These are phyloP conservation scores for Phoenicopterus ruber DNA, from an alignment of 2,113 vertebrate genomes.

Conservation along the genomic window DNA sequence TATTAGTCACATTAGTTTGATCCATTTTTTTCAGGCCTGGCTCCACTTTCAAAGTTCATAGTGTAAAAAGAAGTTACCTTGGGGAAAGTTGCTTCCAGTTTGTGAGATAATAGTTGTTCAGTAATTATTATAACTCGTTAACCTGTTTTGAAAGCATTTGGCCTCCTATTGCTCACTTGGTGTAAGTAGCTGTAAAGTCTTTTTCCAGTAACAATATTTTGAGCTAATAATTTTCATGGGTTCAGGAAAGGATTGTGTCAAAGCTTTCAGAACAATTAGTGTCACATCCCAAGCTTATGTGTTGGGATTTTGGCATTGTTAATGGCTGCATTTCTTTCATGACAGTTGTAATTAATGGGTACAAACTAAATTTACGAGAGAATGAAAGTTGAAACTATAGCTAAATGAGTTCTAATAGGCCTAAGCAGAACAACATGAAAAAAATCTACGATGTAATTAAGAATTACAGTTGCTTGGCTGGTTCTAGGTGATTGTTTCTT, in stretches of 20 bases:
- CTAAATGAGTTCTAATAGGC: slow-evolving; percentile 41
- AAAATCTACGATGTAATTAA: slow-evolving; percentile 45
- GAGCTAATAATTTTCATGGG: slow-evolving; percentile 11
- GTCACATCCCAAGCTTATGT: background rate
- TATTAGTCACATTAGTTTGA: background rate
- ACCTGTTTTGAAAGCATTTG: slow-evolving; percentile 26
- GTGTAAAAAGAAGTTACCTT: background rate
- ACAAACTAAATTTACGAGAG: slow-evolving; percentile 3
- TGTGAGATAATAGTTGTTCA: background rate
- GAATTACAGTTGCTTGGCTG: slow-evolving; percentile 36
- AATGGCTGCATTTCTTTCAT: background rate
- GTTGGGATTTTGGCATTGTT: slow-evolving; percentile 6
- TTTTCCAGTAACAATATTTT: background rate
- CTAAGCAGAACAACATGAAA: slow-evolving; percentile 25
- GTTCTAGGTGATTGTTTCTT: slow-evolving; percentile 42
- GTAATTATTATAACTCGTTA: background rate
- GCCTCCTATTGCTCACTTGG: background rate
- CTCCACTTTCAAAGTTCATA: background rate
- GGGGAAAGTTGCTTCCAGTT: background rate
- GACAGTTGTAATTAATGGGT: slow-evolving; percentile 37
- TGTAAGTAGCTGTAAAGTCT: background rate
- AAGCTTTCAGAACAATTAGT: slow-evolving; percentile 24
- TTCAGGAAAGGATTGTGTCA: background rate
- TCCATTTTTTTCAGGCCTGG: background rate
- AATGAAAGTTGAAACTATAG: slow-evolving; percentile 24